Percentiles rank a stretch among this genome's conserved stretches.
Evolutionary conservation across 1,140 invertebrate genomes (phyloP).

Genomic region (Drosophila mayri): DNA sequence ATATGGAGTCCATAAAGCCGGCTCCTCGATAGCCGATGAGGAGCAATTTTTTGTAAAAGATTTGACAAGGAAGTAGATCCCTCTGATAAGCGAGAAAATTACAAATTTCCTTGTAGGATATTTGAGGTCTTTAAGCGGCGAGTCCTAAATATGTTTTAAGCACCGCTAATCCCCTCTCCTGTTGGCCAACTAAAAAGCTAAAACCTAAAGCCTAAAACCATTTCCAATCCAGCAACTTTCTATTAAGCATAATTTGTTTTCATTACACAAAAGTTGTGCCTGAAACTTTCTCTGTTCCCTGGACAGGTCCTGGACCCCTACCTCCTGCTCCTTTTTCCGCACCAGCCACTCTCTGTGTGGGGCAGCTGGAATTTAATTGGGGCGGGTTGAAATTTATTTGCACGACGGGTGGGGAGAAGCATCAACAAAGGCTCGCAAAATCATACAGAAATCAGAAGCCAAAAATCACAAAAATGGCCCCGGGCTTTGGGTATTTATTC

Average conservation of each 20-base stretch:
- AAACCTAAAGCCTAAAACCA: conserved; percentile 42
- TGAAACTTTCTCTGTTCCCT: conserved; percentile 37
- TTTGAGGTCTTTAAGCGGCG: conserved; percentile 1
- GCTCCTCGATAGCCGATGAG: conserved; percentile 7
- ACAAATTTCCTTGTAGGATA: conserved; percentile 6
- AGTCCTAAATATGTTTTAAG: conserved; percentile 7
- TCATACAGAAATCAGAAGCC: conserved; percentile 53
- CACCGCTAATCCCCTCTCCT: conserved; percentile 1
- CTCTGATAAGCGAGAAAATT: neutral
- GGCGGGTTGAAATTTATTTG: conserved; percentile 52
- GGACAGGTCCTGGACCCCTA: neutral
- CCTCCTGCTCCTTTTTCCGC: neutral
- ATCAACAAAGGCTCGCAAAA: conserved; percentile 41
- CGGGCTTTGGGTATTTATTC: conserved; percentile 27
- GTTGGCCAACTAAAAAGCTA: conserved; percentile 30
- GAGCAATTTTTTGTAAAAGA: conserved; percentile 10
- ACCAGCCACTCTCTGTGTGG: neutral
- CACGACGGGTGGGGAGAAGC: conserved; percentile 6
- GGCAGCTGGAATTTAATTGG: conserved; percentile 49
- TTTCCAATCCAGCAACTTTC: conserved; percentile 59
- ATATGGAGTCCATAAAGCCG: conserved; percentile 44
- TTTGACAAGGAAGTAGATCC: conserved; percentile 23
- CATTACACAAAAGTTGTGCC: conserved; percentile 56
- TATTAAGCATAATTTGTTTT: conserved; percentile 63
- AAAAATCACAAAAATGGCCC: conserved; percentile 51